Conservation (phyloP, 64 coral and sea anemone genomes). For the Pocillopora verrucosa region DNA sequence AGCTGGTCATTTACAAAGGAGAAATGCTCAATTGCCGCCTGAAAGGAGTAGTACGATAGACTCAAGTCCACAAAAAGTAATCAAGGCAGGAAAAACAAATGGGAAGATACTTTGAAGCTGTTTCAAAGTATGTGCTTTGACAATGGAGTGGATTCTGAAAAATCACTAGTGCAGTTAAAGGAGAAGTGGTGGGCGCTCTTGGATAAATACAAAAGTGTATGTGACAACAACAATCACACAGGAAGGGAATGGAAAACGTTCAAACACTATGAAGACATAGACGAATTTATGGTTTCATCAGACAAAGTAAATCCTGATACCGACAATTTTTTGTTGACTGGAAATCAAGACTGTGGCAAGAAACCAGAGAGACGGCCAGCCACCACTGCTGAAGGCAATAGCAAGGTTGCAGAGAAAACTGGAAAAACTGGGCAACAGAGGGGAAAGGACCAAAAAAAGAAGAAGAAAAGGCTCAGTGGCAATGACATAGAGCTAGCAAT, state of each 20-base stretch:
- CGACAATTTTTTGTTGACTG: neutral
- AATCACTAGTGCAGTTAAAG: slow-evolving; percentile 65
- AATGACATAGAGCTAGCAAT: slow-evolving; percentile 53
- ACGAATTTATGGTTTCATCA: slow-evolving; percentile 51
- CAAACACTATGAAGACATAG: slow-evolving; percentile 50
- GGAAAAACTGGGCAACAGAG: too few relatives aligned
- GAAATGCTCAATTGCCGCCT: slow-evolving; percentile 34
- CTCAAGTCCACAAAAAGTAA: slow-evolving; percentile 57
- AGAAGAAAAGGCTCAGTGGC: neutral
- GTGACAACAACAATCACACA: slow-evolving; percentile 55
- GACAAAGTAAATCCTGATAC: slow-evolving; percentile 56
- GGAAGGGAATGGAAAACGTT: slow-evolving; percentile 52
- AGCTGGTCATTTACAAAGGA: slow-evolving; percentile 20
- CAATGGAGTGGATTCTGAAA: slow-evolving; percentile 53
- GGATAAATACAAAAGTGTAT: slow-evolving; percentile 52
- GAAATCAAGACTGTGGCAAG: too few relatives aligned
- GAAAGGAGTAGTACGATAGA: slow-evolving; percentile 32
- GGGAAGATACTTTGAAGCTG: slow-evolving; percentile 50
- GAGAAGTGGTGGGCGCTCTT: slow-evolving; percentile 64
- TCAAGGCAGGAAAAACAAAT: slow-evolving; percentile 51
- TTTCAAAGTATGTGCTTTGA: slow-evolving; percentile 68
- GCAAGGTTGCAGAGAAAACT: too few relatives aligned
- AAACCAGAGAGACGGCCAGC: too few relatives aligned
- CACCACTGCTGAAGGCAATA: too few relatives aligned
- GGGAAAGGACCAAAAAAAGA: too few relatives aligned